Evolutionary conservation across 2,797 vertebrate genomes (phyloP).

Genomic region (Lates japonicus): DNA sequence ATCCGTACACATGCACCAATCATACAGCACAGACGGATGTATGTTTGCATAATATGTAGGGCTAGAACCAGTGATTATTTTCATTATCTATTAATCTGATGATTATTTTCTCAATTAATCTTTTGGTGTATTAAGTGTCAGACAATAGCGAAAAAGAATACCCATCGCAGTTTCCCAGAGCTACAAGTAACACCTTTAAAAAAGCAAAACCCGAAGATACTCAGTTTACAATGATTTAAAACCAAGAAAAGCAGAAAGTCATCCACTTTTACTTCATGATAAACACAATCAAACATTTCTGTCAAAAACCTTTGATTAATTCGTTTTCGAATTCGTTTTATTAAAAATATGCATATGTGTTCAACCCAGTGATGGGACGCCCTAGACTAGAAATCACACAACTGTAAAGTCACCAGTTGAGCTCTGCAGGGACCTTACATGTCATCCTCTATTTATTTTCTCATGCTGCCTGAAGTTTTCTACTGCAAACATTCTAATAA

Average conservation of each 20-base stretch:
- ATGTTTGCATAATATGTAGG: not conserved
- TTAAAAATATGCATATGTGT: not conserved
- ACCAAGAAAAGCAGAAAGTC: not conserved
- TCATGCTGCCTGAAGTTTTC: not conserved
- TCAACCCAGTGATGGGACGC: not conserved
- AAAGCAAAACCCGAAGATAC: not conserved
- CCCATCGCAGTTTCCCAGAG: not conserved
- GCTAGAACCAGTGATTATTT: not conserved
- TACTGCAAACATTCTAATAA: constrained; percentile 9
- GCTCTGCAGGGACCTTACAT: not conserved
- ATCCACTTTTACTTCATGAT: not conserved
- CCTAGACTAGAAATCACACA: not conserved
- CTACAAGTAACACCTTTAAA: not conserved
- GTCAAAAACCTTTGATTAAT: not conserved
- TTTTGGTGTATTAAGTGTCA: not conserved
- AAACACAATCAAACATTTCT: not conserved
- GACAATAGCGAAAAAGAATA: not conserved
- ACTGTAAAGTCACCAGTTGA: not conserved
- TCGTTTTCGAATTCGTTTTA: not conserved
- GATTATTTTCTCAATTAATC: not conserved
- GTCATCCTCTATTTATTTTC: not conserved
- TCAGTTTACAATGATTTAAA: not conserved
- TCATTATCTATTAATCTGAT: not conserved
- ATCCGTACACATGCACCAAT: not conserved
- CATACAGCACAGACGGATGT: not conserved